Evolutionary conservation across 2,888 invertebrate species (phyloP).

Genomic region (Lottia gigantea): DNA sequence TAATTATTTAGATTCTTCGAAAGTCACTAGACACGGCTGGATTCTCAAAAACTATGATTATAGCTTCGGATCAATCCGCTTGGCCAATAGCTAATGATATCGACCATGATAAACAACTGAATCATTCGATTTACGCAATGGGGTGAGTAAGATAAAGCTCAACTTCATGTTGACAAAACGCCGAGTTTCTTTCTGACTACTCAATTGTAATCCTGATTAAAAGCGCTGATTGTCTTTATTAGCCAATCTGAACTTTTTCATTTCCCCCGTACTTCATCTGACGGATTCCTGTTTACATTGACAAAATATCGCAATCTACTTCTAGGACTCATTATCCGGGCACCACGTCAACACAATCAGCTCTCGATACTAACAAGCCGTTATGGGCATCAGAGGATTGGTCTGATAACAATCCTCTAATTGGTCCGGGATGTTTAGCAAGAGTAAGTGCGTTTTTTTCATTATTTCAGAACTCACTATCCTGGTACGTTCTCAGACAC

Average conservation of each 20-base stretch:
- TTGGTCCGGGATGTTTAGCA: conserved; percentile 68
- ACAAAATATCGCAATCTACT: neutral
- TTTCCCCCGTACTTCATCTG: too few species aligned
- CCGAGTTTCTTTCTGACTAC: too few species aligned
- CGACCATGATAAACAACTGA: neutral
- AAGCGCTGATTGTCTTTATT: too few species aligned
- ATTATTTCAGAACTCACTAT: conserved; percentile 49
- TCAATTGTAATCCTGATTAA: too few species aligned
- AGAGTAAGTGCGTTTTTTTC: conserved; percentile 46
- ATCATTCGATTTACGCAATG: neutral
- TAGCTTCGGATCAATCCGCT: neutral
- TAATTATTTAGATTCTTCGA: neutral
- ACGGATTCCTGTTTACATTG: too few species aligned
- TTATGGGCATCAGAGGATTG: conserved; percentile 69
- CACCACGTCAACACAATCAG: conserved; percentile 40
- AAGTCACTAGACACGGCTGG: neutral
- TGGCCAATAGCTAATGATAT: neutral
- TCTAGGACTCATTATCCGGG: conserved; percentile 59
- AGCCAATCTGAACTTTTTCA: too few species aligned
- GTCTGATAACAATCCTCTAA: conserved; percentile 63
- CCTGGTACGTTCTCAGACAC: conserved; percentile 49
- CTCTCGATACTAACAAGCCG: conserved; percentile 52
- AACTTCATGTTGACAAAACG: too few species aligned
- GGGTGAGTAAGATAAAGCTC: neutral
- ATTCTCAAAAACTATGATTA: neutral